These are phyloP conservation scores for Eucera pruinosa DNA, from an alignment of 2,888 invertebrate species.

Conservation along the genomic window DNA sequence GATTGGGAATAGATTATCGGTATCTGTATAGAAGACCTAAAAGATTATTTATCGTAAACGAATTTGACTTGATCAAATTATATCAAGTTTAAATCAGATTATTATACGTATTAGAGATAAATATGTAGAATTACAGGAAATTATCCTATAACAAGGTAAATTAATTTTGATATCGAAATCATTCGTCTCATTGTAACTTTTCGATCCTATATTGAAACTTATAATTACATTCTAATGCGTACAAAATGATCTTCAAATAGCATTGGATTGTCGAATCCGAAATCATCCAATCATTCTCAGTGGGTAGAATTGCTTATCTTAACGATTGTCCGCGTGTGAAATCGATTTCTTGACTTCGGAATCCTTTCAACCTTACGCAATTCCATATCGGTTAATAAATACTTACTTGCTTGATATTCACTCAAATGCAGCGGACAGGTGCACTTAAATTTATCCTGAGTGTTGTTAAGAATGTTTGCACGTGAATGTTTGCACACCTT, in stretches of 20 bases:
- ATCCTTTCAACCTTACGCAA: constrained; percentile 58
- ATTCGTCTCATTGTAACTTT: background rate
- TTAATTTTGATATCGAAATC: background rate
- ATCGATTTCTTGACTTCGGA: background rate
- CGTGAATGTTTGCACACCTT: constrained; percentile 29
- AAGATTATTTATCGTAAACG: background rate
- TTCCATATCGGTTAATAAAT: constrained; percentile 57
- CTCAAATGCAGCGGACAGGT: constrained; percentile 71
- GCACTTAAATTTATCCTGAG: constrained; percentile 73
- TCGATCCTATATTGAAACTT: no score
- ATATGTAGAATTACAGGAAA: no score
- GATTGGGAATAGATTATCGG: background rate
- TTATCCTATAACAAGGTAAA: background rate
- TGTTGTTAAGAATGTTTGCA: constrained; percentile 54
- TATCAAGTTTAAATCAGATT: no score
- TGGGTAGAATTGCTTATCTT: no score
- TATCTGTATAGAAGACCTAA: background rate
- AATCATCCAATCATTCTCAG: no score
- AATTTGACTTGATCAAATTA: background rate
- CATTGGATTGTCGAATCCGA: no score
- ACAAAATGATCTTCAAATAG: no score
- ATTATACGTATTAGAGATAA: no score
- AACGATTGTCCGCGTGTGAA: no score
- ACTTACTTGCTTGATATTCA: constrained; percentile 73
- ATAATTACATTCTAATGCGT: no score